phyloP scores from a whole-genome alignment of 2,113 vertebrate species.

The Channa maculata region DNA sequence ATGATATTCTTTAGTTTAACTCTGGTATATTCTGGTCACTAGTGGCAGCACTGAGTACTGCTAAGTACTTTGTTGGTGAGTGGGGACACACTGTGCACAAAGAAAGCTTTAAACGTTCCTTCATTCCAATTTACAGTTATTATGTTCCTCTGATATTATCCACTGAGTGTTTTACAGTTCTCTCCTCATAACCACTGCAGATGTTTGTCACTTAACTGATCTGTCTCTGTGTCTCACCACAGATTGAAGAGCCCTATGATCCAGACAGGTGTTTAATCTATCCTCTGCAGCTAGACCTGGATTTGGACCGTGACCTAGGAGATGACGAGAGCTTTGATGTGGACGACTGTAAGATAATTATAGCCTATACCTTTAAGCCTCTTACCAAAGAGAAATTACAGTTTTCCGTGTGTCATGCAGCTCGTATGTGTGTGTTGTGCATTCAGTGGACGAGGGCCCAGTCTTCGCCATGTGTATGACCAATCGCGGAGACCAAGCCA shows the following conservation, averaged over 20 bases:
- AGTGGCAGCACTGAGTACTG: no score
- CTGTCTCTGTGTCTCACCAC: background rate
- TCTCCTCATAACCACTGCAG: no score
- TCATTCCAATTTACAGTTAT: no score
- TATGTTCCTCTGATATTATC: no score
- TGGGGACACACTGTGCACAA: no score
- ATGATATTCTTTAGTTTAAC: no score
- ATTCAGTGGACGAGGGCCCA: constrained; percentile 88
- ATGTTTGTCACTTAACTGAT: background rate
- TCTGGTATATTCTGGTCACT: no score
- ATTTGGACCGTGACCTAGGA: constrained; percentile 82
- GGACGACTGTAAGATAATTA: constrained; percentile 83
- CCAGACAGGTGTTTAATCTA: constrained; percentile 87
- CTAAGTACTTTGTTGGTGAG: no score
- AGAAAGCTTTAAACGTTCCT: no score
- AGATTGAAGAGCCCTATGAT: constrained; percentile 84
- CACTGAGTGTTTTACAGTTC: no score
- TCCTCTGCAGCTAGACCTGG: constrained; percentile 86
- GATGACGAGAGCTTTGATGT: constrained; percentile 87
- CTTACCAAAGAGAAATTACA: background rate
- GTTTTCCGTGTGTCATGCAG: background rate
- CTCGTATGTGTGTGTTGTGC: constrained; percentile 28
- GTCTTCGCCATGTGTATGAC: constrained; percentile 91
- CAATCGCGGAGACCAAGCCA: constrained; percentile 83
- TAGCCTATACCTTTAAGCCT: rapidly evolving